phyloP scores from a whole-genome alignment of 2,797 vertebrate genomes.

The Botia kubotai region DNA sequence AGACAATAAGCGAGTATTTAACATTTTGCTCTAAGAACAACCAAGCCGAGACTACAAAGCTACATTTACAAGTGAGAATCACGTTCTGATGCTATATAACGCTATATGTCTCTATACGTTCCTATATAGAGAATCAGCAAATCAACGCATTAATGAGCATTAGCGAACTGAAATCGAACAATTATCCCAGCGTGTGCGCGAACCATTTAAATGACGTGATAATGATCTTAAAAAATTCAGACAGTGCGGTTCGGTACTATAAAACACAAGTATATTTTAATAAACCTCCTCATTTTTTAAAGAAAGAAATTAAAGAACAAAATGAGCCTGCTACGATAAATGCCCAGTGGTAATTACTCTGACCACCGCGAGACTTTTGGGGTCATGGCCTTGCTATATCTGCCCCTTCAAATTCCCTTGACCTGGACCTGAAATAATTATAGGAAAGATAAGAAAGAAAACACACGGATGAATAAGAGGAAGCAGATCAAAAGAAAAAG shows the following conservation, averaged over 20 bases:
- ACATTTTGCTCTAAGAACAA: too few relatives aligned
- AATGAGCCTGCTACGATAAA: constrained; percentile 28
- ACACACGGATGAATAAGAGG: not conserved
- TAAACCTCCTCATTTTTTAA: constrained; percentile 2
- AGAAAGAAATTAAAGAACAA: constrained; percentile 36
- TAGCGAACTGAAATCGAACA: constrained; percentile 8
- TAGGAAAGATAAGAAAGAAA: constrained; percentile 15
- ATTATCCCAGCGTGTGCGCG: not conserved
- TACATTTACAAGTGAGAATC: too few relatives aligned
- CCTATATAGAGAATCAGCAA: not conserved
- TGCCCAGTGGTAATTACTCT: constrained; percentile 42
- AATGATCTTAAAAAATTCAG: constrained; percentile 23
- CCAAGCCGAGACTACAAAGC: too few relatives aligned
- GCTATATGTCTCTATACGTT: not conserved
- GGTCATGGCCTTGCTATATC: constrained; percentile 29
- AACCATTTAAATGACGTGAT: constrained; percentile 25
- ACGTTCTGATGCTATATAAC: too few relatives aligned
- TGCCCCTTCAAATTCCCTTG: constrained; percentile 26
- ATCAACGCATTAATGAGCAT: constrained; percentile 2
- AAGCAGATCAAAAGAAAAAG: constrained; percentile 16
- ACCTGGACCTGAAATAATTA: constrained; percentile 34
- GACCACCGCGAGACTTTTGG: not conserved
- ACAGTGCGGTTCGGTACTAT: constrained; percentile 1
- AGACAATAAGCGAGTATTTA: too few relatives aligned
- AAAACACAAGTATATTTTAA: constrained; percentile 15